phyloP scores from a whole-genome alignment of 2,797 vertebrate genomes.

The Vultur gryphus region DNA sequence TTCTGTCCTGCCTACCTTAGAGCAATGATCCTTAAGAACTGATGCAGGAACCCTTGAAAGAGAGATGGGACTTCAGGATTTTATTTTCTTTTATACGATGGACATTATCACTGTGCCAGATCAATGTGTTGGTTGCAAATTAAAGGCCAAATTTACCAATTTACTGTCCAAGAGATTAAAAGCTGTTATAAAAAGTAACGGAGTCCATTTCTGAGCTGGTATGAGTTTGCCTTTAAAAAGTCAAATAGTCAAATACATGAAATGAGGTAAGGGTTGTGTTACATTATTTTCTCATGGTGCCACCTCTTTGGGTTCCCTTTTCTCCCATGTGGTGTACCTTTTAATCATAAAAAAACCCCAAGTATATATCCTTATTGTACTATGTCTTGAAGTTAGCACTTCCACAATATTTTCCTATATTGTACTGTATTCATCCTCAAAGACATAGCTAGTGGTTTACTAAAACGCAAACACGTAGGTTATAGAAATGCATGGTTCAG shows the following conservation, averaged over 20 bases:
- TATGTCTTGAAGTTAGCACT: neutral
- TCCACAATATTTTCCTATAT: neutral
- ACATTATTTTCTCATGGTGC: neutral
- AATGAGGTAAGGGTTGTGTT: neutral
- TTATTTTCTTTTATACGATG: rapidly evolving
- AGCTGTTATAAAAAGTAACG: neutral
- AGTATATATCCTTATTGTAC: neutral
- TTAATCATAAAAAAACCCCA: neutral
- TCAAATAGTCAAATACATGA: neutral
- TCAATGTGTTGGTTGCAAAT: neutral
- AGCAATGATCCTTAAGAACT: neutral
- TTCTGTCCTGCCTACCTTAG: neutral
- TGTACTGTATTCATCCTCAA: neutral
- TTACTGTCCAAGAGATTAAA: neutral
- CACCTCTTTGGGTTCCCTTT: neutral
- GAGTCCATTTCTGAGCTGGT: neutral
- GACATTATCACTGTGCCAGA: neutral
- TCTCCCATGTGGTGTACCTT: neutral
- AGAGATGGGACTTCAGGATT: neutral
- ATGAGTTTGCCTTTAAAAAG: neutral
- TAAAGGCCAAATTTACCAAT: neutral
- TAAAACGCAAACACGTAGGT: neutral
- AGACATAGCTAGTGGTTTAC: neutral
- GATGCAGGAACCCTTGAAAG: neutral
- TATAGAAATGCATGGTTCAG: neutral